Conservation (phyloP, 2,888 invertebrate species). For the Myopa testacea region DNA sequence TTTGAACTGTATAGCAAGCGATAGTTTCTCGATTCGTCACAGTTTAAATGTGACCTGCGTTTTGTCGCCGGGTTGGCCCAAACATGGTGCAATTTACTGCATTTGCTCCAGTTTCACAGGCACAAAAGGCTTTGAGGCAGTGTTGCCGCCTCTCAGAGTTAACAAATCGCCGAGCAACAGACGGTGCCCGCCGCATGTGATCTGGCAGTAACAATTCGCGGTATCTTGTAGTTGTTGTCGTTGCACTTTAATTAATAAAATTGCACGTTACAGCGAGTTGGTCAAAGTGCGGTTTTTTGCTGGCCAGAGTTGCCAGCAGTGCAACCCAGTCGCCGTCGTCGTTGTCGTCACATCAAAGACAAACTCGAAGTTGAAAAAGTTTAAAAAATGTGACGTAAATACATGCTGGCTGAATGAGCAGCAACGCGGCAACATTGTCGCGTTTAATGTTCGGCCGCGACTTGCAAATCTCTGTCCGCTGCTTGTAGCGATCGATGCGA, state of each 20-base stretch:
- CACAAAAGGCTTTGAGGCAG: background rate
- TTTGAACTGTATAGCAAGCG: too few relatives aligned
- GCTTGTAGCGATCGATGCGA: constrained; percentile 2
- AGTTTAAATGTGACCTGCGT: too few relatives aligned
- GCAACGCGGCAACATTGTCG: background rate
- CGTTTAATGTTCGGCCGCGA: background rate
- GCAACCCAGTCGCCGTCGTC: too few relatives aligned
- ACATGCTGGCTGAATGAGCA: background rate
- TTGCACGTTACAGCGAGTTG: constrained; percentile 30
- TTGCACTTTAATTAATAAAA: constrained; percentile 38
- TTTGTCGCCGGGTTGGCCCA: too few relatives aligned
- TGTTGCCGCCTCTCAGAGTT: background rate
- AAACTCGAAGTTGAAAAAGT: background rate
- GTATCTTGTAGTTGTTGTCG: constrained; percentile 1
- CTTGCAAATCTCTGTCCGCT: background rate
- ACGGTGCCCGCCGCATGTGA: constrained; percentile 10
- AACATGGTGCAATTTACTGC: background rate
- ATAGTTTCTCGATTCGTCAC: too few relatives aligned
- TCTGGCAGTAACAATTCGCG: background rate
- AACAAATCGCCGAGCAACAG: constrained; percentile 22
- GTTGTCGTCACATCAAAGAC: constrained; percentile 17
- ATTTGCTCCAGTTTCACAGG: constrained; percentile 28
- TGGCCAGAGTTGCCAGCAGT: background rate
- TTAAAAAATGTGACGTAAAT: background rate
- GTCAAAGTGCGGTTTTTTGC: background rate